Evolutionary conservation across 2,113 vertebrate species (phyloP), one percentile per base, ranked within the genome.

Genomic region (Microcebus griseorufus): DNA sequence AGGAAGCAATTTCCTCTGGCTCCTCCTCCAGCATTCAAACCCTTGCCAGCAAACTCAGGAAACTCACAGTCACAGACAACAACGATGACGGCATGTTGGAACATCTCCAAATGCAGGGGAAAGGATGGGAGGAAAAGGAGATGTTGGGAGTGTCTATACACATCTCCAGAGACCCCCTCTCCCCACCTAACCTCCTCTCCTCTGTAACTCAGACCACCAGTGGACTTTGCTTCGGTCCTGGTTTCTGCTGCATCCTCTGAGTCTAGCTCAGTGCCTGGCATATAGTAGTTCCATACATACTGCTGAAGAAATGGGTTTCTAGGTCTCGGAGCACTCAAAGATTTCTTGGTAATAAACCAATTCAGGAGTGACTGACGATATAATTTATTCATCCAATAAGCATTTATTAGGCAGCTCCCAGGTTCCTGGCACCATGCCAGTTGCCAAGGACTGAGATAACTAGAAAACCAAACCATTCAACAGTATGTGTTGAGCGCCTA

Each of bases 1-100:
- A 27, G 34, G 93, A 65, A 88, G 27, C 39, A 14, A 58, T 97
- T 96, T 93, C 70, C 89, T 87, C 23, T 32, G 55, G 69, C 32
- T 92, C 60, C 17, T 73, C 51, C 58, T 69, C 53, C 55, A 25
- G 14, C 60, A 53, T 12, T 45, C 89, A 96, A 67, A 55, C 17
- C 55, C 25, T 55, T 51, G 55, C 83, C 84, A 42, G 42, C 69
- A 82, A 92, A 75, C 70, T 48, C 58, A 29, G 25, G 51, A 72
- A 91, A 93, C 48, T 55, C 73, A 23, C 37, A 73, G 11, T 22
- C 29, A 39, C 14, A 32, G 70, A 65, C 45, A 16, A 60, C 16
- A 7, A 6, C 0, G 6, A 18, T 37, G 62, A n/a, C 39, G n/a
- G 60, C 22, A 18, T 22, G 32, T 37, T 55, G 58, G 55, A 58